A percentile compares a stretch with the other conserved stretches of the same genome.
Conservation (phyloP, 2,888 invertebrate species). For the Cephus runcator region DNA sequence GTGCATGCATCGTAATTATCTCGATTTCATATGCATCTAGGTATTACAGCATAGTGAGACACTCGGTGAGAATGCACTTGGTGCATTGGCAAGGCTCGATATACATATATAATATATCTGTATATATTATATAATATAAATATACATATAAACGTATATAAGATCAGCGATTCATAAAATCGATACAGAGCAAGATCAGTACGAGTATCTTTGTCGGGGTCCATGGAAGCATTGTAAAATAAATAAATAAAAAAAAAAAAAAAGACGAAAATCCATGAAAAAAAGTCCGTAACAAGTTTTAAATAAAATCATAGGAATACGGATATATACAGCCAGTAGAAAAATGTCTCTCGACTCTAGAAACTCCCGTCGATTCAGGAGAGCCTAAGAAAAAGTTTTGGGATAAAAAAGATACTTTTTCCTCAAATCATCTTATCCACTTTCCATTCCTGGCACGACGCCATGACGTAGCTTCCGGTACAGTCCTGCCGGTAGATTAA, state of each 20-base stretch:
- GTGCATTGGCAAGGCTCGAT: background rate
- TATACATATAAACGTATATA: background rate
- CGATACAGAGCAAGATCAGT: too few species aligned
- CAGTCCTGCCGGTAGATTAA: background rate
- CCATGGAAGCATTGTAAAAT: too few species aligned
- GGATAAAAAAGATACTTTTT: too few species aligned
- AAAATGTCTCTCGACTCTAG: background rate
- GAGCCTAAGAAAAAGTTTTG: too few species aligned
- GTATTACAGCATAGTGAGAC: constrained; percentile 4
- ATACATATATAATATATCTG: too few species aligned
- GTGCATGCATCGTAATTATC: constrained; percentile 37
- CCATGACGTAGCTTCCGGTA: background rate
- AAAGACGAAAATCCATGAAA: background rate
- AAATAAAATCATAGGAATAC: background rate
- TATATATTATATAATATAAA: too few species aligned
- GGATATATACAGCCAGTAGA: background rate
- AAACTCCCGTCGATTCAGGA: too few species aligned
- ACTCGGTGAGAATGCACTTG: background rate
- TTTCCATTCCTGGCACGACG: background rate
- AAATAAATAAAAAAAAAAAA: background rate
- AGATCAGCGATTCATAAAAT: background rate
- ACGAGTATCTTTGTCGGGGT: background rate
- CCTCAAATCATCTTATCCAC: too few species aligned
- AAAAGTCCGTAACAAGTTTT: constrained; percentile 8
- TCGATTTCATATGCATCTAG: constrained; percentile 32